A percentile compares a stretch with the other conserved stretches of the same genome.
These are phyloP conservation scores for Drosophila trichaetosa DNA, from an alignment of 2,888 invertebrate genomes.

Conservation along the genomic window DNA sequence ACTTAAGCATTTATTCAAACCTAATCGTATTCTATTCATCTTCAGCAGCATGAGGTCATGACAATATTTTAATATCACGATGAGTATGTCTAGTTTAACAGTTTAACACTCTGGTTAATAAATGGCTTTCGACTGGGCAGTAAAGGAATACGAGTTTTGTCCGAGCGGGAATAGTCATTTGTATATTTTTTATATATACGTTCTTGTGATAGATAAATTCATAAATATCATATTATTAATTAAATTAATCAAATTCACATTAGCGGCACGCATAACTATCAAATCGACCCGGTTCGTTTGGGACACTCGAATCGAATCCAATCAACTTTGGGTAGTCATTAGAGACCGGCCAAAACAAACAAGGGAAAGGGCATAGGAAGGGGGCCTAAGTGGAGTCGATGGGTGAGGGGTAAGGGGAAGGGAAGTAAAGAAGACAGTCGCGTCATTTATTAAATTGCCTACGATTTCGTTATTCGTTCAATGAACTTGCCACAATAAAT, in stretches of 20 bases:
- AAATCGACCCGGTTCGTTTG: constrained; percentile 13
- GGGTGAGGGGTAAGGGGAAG: background rate
- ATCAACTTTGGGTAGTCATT: constrained; percentile 44
- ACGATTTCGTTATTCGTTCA: constrained; percentile 52
- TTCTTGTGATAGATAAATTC: constrained; percentile 38
- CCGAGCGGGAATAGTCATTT: constrained; percentile 25
- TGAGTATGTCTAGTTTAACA: constrained; percentile 43
- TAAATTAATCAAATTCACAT: constrained; percentile 77
- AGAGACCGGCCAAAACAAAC: constrained; percentile 32
- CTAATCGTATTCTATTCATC: constrained; percentile 13
- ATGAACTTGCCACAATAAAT: constrained; percentile 62
- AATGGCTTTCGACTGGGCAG: constrained; percentile 11
- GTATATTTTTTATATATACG: constrained; percentile 24
- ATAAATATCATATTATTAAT: constrained; percentile 66
- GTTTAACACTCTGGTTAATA: constrained; percentile 54
- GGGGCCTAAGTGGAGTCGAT: background rate
- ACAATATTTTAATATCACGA: constrained; percentile 13
- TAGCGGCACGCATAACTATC: constrained; percentile 56
- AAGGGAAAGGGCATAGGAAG: background rate
- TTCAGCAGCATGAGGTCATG: constrained; percentile 36
- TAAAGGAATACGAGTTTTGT: background rate
- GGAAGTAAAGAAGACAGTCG: background rate
- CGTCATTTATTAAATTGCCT: constrained; percentile 26
- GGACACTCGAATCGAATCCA: constrained; percentile 48
- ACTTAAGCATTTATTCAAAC: constrained; percentile 12